These are phyloP conservation scores for Hippocampus mohnikei DNA, from an alignment of 2,113 vertebrate species.

Conservation along the genomic window DNA sequence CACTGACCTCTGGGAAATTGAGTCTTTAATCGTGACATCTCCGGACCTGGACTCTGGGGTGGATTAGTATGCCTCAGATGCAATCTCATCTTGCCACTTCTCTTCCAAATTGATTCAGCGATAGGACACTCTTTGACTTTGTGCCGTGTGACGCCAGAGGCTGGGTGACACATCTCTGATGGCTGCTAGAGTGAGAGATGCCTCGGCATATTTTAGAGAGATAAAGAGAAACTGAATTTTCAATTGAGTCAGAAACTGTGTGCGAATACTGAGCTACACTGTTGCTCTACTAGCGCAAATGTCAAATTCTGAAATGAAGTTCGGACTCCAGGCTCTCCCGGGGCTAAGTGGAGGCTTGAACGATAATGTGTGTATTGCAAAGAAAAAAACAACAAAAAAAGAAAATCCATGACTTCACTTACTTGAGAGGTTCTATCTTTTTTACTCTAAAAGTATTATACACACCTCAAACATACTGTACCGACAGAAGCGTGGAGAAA, in stretches of 20 bases:
- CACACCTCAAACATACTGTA: no score
- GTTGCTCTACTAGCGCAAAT: not conserved
- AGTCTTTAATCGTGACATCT: constrained; percentile 64
- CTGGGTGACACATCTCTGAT: constrained; percentile 14
- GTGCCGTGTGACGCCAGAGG: constrained; percentile 43
- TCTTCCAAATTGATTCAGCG: constrained; percentile 32
- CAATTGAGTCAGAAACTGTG: not conserved
- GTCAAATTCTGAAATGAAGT: not conserved
- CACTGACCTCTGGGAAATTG: constrained; percentile 63
- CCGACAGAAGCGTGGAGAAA: no score
- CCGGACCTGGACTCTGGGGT: constrained; percentile 21
- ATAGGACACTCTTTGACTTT: constrained; percentile 55
- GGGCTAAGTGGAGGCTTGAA: no score
- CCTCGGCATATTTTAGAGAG: constrained; percentile 1
- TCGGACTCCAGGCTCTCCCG: not conserved
- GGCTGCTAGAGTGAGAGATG: constrained; percentile 10
- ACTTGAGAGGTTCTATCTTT: no score
- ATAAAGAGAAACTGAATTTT: not conserved
- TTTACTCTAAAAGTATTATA: no score
- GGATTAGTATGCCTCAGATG: constrained; percentile 60
- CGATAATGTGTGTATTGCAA: no score
- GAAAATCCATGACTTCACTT: no score
- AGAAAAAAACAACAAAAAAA: no score
- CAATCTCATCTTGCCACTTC: constrained; percentile 43
- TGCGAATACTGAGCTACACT: not conserved